Conservation (phyloP, 1,140 invertebrate species). For the Gonatopus flavifemur region DNA sequence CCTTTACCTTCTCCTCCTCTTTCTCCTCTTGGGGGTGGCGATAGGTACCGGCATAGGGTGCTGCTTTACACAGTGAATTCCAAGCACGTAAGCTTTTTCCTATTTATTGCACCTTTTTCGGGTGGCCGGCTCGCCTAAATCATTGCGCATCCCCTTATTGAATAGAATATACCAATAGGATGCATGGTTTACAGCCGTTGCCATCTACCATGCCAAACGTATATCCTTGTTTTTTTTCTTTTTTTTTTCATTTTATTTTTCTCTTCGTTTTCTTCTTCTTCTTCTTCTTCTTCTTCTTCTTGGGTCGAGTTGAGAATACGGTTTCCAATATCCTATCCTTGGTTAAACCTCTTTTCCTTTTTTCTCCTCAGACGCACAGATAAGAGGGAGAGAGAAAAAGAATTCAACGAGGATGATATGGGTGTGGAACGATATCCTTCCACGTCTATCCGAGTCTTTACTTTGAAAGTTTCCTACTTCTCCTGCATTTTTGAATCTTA, state of each 20-base stretch:
- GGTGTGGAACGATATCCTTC: too few species aligned
- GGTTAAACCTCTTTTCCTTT: too few species aligned
- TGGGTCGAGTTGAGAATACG: conserved; percentile 29
- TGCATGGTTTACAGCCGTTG: conserved; percentile 40
- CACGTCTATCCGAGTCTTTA: too few species aligned
- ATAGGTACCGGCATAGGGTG: too few species aligned
- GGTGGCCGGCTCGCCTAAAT: conserved; percentile 42
- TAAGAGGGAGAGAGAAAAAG: background rate
- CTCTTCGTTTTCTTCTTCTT: background rate
- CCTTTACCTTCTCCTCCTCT: too few species aligned
- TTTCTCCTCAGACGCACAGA: too few species aligned
- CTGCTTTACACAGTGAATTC: conserved; percentile 46
- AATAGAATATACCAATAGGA: conserved; percentile 40
- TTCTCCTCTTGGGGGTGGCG: too few species aligned
- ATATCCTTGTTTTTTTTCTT: background rate
- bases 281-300: conserved; percentile 6
- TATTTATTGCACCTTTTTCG: conserved; percentile 47
- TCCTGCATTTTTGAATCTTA: too few species aligned
- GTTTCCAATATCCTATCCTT: conserved; percentile 37
- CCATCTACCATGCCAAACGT: conserved; percentile 17
- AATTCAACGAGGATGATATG: too few species aligned
- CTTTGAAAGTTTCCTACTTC: too few species aligned
- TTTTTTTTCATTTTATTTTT: conserved; percentile 5
- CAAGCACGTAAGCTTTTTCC: conserved; percentile 41
- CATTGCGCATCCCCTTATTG: conserved; percentile 49